A percentile compares a stretch with the other conserved stretches of the same genome.
Evolutionary conservation across 2,797 vertebrate species (phyloP).

Genomic region (Gephyroberyx darwinii): DNA sequence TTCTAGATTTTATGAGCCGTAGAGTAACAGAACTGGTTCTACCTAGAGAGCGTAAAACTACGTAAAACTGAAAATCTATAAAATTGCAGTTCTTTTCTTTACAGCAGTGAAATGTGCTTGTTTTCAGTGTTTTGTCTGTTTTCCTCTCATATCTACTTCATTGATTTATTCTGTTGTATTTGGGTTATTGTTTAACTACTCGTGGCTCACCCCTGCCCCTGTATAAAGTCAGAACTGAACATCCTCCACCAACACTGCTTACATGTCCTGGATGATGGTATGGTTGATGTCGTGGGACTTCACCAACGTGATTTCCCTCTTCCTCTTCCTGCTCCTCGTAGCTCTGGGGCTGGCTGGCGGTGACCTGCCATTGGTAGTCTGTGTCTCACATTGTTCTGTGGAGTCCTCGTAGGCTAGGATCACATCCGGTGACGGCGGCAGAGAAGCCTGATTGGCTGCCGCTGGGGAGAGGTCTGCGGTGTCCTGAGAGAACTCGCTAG

Average conservation of each 20-base stretch:
- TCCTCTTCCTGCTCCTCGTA: slow-evolving; percentile 75
- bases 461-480: not conserved
- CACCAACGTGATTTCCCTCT: slow-evolving; percentile 32
- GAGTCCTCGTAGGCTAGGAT: slow-evolving; percentile 26
- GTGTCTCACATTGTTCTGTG: slow-evolving; percentile 13
- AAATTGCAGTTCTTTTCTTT: too few species aligned
- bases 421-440: slow-evolving; percentile 9
- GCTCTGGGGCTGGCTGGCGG: slow-evolving; percentile 45
- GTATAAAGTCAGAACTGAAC: not conserved
- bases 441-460: slow-evolving; percentile 35
- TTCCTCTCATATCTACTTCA: too few species aligned
- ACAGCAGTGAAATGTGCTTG: too few species aligned
- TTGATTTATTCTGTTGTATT: too few species aligned
- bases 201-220: too few species aligned
- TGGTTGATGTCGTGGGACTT: slow-evolving; percentile 32
- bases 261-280: slow-evolving; percentile 60
- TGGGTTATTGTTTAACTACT: too few species aligned
- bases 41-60: too few species aligned
- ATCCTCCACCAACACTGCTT: not conserved
- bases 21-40: too few species aligned
- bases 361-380: slow-evolving; percentile 57
- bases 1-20: too few species aligned
- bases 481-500: slow-evolving; percentile 9
- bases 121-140: too few species aligned
- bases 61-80: too few species aligned